These are phyloP conservation scores for Rhombomys opimus DNA, from an alignment of 2,113 vertebrate genomes.

Conservation along the genomic window DNA sequence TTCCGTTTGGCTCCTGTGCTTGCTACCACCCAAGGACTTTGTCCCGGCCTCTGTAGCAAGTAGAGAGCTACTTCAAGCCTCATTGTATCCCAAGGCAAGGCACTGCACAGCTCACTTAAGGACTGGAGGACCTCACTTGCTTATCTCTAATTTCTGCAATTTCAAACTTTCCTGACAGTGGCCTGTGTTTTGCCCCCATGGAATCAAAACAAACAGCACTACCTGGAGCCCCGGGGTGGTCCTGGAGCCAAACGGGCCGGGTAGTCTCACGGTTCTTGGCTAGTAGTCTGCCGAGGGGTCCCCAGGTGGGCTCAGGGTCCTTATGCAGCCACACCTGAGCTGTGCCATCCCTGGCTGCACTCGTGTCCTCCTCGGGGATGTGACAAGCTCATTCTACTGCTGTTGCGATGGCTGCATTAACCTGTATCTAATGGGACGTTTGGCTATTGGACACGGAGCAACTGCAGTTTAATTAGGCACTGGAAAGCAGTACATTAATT, in stretches of 20 bases:
- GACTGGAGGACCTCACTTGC: background rate
- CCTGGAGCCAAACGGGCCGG: background rate
- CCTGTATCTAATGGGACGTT: constrained; percentile 78
- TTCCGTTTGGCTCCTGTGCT: background rate
- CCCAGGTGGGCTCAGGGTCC: background rate
- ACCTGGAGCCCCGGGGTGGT: background rate
- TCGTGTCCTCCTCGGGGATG: background rate
- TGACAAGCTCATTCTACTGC: constrained; percentile 48
- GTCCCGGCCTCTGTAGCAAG: no score
- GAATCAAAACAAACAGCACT: background rate
- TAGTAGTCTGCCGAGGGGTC: background rate
- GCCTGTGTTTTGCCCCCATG: background rate
- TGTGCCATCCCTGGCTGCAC: background rate
- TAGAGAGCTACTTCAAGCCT: background rate
- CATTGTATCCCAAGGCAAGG: background rate
- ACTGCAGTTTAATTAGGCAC: constrained; percentile 76
- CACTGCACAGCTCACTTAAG: background rate
- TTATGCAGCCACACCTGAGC: background rate
- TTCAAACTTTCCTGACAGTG: background rate
- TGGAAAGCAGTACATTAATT: constrained; percentile 83
- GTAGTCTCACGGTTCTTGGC: background rate
- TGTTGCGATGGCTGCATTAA: constrained; percentile 61
- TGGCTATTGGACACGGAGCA: constrained; percentile 77
- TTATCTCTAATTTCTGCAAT: background rate
- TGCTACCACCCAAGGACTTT: fast-evolving